Conservation (phyloP, 2,113 vertebrate species). For the Galeopterus variegatus region DNA sequence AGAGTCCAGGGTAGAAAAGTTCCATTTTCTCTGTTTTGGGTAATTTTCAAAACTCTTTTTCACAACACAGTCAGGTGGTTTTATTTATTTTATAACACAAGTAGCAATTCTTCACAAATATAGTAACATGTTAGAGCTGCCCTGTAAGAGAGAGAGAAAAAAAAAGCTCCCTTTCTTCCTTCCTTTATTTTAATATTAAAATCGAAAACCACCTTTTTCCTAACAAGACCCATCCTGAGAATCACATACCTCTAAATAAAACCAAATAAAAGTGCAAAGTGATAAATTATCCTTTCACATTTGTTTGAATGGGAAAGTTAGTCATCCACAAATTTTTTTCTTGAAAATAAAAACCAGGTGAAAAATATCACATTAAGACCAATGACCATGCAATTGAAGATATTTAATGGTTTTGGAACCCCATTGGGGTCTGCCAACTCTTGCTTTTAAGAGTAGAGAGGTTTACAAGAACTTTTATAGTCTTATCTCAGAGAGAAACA, state of each 20-base stretch:
- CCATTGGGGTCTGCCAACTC: not conserved
- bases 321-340: not conserved
- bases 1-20: not conserved
- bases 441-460: slow-evolving; percentile 52
- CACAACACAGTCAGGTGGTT: not conserved
- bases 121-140: not conserved
- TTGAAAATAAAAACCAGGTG: slow-evolving; percentile 26
- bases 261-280: not conserved
- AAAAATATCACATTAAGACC: not conserved
- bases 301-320: slow-evolving; percentile 39
- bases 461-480: slow-evolving; percentile 60
- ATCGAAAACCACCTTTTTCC: not conserved
- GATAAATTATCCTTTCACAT: slow-evolving; percentile 27
- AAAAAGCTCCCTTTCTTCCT: not conserved
- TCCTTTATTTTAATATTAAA: slow-evolving; percentile 30
- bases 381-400: not conserved
- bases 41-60: slow-evolving; percentile 40
- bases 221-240: not conserved
- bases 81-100: slow-evolving; percentile 39
- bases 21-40: slow-evolving; percentile 39
- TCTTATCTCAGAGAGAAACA: slow-evolving; percentile 23
- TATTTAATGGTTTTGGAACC: not conserved
- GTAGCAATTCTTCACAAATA: not conserved
- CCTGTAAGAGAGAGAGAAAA: not conserved
- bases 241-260: slow-evolving; percentile 28